phyloP scores from a whole-genome alignment of 2,797 vertebrate species.

The Galago senegalensis region DNA sequence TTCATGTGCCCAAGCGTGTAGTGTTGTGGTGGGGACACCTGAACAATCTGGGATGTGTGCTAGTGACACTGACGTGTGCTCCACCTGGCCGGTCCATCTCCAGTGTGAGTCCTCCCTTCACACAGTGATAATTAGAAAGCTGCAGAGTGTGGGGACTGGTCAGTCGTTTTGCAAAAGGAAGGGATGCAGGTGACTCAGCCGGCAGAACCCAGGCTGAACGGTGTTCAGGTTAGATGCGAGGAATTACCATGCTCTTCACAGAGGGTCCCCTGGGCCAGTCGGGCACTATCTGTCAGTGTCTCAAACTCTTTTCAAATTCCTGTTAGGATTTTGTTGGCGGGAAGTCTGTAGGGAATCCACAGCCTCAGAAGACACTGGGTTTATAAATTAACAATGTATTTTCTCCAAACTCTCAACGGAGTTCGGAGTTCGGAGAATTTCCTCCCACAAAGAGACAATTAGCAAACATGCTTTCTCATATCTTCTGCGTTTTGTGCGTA shows the following conservation, averaged over 20 bases:
- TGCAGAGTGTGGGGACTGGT: neutral
- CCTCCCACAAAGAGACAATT: constrained; percentile 53
- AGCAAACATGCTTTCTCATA: neutral
- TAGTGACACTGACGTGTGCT: neutral
- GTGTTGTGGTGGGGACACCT: accelerated
- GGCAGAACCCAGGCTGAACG: constrained; percentile 66
- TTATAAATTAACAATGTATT: constrained; percentile 50
- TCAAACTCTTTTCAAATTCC: constrained; percentile 83
- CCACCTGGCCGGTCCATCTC: neutral
- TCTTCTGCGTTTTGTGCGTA: neutral
- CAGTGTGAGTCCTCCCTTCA: neutral
- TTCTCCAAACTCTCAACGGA: constrained; percentile 65
- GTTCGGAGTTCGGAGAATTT: constrained; percentile 23
- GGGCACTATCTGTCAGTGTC: constrained; percentile 79
- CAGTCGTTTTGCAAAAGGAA: neutral
- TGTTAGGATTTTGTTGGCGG: constrained; percentile 65
- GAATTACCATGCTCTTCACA: constrained; percentile 77
- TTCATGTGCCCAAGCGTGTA: neutral
- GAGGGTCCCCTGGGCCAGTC: constrained; percentile 71
- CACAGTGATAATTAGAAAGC: too few species aligned
- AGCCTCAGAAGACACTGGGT: constrained; percentile 48
- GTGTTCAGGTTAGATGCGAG: constrained; percentile 68
- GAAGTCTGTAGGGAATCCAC: constrained; percentile 70
- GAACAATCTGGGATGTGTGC: neutral
- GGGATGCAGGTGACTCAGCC: neutral